These are phyloP conservation scores for Vultur gryphus DNA, from an alignment of 2,797 vertebrate genomes.

Conservation along the genomic window DNA sequence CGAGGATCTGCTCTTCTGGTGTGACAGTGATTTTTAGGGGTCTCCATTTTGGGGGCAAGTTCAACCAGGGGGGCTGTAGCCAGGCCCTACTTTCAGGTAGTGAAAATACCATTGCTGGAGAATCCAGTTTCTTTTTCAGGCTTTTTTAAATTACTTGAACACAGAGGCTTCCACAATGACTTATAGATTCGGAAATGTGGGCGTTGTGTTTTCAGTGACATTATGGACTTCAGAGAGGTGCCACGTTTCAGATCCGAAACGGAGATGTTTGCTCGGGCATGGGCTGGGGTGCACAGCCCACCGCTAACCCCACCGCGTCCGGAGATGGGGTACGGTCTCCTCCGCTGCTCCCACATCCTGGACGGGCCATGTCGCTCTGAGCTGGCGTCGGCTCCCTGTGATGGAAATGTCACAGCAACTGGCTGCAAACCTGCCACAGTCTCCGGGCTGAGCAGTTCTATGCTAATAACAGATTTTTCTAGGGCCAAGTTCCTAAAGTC, in stretches of 20 bases:
- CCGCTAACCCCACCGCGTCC: fast-evolving
- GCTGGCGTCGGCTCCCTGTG: neutral
- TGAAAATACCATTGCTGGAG: neutral
- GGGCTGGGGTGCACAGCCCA: neutral
- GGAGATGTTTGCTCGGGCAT: neutral
- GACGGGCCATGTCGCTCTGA: fast-evolving
- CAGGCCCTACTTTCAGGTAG: neutral
- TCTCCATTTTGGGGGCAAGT: neutral
- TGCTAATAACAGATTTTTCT: neutral
- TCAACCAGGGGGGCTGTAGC: neutral
- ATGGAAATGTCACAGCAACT: neutral
- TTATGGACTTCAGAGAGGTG: neutral
- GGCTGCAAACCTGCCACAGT: neutral
- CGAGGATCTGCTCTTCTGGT: neutral
- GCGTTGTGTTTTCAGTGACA: neutral
- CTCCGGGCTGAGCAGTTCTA: neutral
- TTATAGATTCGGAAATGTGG: fast-evolving
- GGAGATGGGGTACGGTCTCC: neutral
- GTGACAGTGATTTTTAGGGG: neutral
- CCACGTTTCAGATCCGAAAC: neutral
- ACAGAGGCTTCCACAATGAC: neutral
- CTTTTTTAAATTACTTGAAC: neutral
- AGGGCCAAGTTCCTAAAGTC: slow-evolving; percentile 28
- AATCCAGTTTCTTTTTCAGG: neutral
- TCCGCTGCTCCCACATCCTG: fast-evolving